phyloP scores from a whole-genome alignment of 2,888 invertebrate species.

The Autographa pulchrina region DNA sequence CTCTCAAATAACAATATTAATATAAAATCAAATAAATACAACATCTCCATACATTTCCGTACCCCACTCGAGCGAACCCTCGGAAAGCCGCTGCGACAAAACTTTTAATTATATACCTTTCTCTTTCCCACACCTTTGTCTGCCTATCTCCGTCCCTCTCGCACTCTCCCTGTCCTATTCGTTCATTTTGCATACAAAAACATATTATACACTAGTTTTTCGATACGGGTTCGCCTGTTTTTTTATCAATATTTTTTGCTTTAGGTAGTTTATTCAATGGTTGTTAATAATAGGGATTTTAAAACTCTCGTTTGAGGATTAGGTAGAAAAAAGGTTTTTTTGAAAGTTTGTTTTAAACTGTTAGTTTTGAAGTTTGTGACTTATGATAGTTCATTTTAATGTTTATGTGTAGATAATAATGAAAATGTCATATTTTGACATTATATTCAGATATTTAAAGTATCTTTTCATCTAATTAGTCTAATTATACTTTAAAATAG shows the following conservation, averaged over 20 bases:
- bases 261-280: constrained; percentile 12
- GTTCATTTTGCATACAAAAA: constrained; percentile 62
- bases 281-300: constrained; percentile 15
- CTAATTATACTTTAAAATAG: neutral
- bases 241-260: constrained; percentile 40
- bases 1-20: neutral
- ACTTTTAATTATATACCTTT: constrained; percentile 87
- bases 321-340: neutral
- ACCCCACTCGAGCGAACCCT: constrained; percentile 79
- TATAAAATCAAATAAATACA: neutral
- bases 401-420: too few relatives aligned
- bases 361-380: too few relatives aligned
- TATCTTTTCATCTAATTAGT: neutral
- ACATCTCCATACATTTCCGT: constrained; percentile 59
- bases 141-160: constrained; percentile 50
- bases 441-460: too few relatives aligned
- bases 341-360: neutral
- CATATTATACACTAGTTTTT: constrained; percentile 47
- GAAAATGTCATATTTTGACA: too few relatives aligned
- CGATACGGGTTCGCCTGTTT: constrained; percentile 34
- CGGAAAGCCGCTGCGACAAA: constrained; percentile 87
- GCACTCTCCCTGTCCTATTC: constrained; percentile 58
- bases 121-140: constrained; percentile 66
- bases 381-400: too few relatives aligned
- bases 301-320: neutral